Percentiles rank a stretch among this genome's conserved stretches.
These are phyloP conservation scores for Lithophane semibrunnea DNA, from an alignment of 2,888 invertebrate species.

Conservation along the genomic window DNA sequence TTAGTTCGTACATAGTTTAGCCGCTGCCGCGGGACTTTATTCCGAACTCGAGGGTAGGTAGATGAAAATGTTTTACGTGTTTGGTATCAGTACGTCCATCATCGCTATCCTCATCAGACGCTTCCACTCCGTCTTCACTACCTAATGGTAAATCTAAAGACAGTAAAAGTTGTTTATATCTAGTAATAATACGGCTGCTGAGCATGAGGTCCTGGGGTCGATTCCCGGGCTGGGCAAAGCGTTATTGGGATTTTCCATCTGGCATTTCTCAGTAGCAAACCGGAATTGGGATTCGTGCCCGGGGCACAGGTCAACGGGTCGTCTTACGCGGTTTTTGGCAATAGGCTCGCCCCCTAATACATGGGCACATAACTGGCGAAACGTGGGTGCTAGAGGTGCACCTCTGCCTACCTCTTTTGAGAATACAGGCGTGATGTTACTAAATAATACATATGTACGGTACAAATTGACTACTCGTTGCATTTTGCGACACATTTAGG, in stretches of 20 bases:
- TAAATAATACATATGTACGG: background rate
- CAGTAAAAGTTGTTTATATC: background rate
- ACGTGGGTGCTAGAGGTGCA: background rate
- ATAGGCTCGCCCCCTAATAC: background rate
- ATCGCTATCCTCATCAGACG: background rate
- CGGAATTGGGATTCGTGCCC: background rate
- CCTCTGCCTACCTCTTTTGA: background rate
- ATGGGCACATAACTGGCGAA: background rate
- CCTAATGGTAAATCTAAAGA: background rate
- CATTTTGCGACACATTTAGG: background rate
- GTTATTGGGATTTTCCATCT: background rate
- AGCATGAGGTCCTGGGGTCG: background rate
- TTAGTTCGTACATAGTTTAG: too few species aligned
- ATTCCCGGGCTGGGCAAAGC: background rate
- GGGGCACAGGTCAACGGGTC: too few species aligned
- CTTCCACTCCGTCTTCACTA: background rate
- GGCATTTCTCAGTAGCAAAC: background rate
- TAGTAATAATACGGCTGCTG: background rate
- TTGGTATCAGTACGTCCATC: background rate
- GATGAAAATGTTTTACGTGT: background rate
- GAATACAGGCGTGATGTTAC: background rate
- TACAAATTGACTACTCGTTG: background rate
- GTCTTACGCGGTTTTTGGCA: background rate
- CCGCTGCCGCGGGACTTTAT: background rate
- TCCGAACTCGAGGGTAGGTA: background rate